These are phyloP conservation scores for Nysson spinosus DNA, from an alignment of 2,888 invertebrate species.

Conservation along the genomic window DNA sequence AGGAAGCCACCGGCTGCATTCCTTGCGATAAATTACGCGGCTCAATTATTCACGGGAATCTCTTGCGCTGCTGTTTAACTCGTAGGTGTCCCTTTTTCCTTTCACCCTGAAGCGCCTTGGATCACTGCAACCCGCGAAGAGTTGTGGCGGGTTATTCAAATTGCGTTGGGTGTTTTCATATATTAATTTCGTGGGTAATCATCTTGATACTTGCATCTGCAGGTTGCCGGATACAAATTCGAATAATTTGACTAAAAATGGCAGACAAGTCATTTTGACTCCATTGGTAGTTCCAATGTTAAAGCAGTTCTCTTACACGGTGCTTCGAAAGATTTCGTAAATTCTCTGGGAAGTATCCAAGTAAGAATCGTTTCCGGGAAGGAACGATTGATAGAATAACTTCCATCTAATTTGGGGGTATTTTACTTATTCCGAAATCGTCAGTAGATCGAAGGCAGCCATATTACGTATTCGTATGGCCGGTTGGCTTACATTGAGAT, in stretches of 20 bases:
- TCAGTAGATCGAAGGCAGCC: constrained; percentile 49
- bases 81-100: constrained; percentile 24
- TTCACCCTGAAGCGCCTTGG: not conserved
- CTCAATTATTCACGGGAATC: constrained; percentile 75
- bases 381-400: not conserved
- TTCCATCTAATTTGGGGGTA: not conserved
- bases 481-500: constrained; percentile 62
- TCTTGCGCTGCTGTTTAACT: constrained; percentile 62
- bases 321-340: too few relatives aligned
- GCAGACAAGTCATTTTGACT: too few relatives aligned
- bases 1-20: constrained; percentile 70
- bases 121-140: not conserved
- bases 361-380: not conserved
- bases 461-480: constrained; percentile 61
- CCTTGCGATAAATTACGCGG: constrained; percentile 74
- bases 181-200: too few relatives aligned
- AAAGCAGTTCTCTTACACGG: too few relatives aligned
- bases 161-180: too few relatives aligned
- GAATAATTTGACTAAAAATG: too few relatives aligned
- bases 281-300: too few relatives aligned
- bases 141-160: too few relatives aligned
- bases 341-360: not conserved
- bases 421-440: constrained; percentile 20
- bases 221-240: too few relatives aligned
- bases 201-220: too few relatives aligned